phyloP scores from a whole-genome alignment of 2,888 invertebrate genomes.

The Vesta saturnalis region DNA sequence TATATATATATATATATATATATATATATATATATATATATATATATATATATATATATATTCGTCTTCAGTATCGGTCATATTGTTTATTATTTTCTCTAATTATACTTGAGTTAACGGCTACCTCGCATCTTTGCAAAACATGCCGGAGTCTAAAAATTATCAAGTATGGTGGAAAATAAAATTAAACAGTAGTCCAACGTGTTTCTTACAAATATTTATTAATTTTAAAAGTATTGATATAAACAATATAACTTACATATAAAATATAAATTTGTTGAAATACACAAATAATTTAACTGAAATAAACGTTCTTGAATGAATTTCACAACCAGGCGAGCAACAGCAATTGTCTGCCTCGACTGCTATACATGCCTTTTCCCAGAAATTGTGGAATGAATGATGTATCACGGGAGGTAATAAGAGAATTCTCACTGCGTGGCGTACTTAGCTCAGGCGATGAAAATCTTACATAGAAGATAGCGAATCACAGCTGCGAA shows the following conservation, averaged over 20 bases:
- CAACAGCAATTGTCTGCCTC: not conserved
- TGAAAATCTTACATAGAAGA: not conserved
- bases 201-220: not conserved
- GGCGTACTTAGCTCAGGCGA: not conserved
- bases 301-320: not conserved
- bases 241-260: constrained; percentile 5
- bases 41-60: no score
- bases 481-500: not conserved
- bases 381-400: not conserved
- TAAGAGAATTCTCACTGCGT: not conserved
- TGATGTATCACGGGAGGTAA: not conserved
- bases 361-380: not conserved
- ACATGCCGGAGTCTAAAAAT: not conserved
- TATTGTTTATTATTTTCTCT: not conserved
- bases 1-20: no score
- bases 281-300: not conserved
- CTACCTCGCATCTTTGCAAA: not conserved
- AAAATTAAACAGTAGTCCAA: constrained; percentile 1
- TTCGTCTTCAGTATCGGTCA: not conserved
- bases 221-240: not conserved
- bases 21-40: no score
- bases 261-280: not conserved
- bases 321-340: not conserved
- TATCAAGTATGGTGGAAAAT: not conserved
- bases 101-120: not conserved